Evolutionary conservation across 1,140 invertebrate genomes (phyloP).

Genomic region (Diorhabda sublineata): DNA sequence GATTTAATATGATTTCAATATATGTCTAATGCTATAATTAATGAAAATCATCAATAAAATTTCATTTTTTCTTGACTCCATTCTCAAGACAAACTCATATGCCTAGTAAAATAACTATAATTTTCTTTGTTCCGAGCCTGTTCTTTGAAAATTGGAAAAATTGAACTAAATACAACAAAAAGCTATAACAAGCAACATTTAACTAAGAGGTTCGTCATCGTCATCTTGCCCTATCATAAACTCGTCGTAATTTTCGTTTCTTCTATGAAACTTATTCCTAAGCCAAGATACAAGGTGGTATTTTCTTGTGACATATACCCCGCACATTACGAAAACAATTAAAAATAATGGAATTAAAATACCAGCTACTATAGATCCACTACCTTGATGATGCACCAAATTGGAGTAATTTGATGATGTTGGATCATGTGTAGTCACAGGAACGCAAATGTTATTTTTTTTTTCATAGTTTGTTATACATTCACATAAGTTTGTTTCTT

Average conservation of each 20-base stretch:
- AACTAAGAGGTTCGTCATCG: slow-evolving; percentile 24
- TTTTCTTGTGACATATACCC: slow-evolving; percentile 31
- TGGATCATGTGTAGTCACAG: slow-evolving; percentile 5
- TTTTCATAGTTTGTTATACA: slow-evolving; percentile 22
- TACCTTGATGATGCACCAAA: slow-evolving; percentile 30
- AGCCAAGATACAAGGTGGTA: slow-evolving; percentile 33
- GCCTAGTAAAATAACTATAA: too few relatives aligned
- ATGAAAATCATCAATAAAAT: too few relatives aligned
- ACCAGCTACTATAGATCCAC: slow-evolving; percentile 32
- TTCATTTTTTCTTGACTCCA: too few relatives aligned
- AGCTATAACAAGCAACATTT: not conserved
- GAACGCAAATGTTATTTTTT: slow-evolving; percentile 18
- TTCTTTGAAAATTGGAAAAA: too few relatives aligned
- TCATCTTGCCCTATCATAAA: slow-evolving; percentile 38
- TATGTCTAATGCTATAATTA: too few relatives aligned
- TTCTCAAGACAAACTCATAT: too few relatives aligned
- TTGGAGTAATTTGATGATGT: slow-evolving; percentile 28
- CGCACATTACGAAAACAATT: slow-evolving; percentile 36
- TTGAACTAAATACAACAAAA: not conserved
- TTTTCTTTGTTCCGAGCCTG: too few relatives aligned
- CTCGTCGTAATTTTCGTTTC: slow-evolving; percentile 37
- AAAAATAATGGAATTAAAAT: slow-evolving; percentile 35
- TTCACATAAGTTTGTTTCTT: slow-evolving; percentile 18
- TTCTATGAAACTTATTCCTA: slow-evolving; percentile 28
- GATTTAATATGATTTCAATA: too few relatives aligned